Evolutionary conservation across 1,140 invertebrate genomes (phyloP), one percentile per base, ranked within the genome.

Genomic region (Drosophila fuyamai): DNA sequence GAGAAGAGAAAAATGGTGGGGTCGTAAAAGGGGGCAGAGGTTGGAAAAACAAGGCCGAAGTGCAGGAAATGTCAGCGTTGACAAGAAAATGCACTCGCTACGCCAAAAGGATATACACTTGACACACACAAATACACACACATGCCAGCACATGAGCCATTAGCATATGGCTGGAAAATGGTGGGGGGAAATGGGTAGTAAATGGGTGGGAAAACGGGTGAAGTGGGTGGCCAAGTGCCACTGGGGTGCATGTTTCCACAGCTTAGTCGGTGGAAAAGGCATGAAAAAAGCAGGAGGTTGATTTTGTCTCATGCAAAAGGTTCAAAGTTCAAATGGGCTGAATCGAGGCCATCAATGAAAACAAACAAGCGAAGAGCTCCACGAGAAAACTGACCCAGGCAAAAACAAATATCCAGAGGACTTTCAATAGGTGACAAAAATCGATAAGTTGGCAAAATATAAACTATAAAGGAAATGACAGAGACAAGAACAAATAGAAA

Each of bases 31-130:
- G 36, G 4, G 13, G 32, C 4, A 12, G 16, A 40, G 40, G 56
- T 56, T 48, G 47, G 40, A 55, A 68, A 74, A 76, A 43, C 66
- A 83, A 79, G 79, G 83, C 79, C 75, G 68, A 88, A 82, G 83
- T 86, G 82, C 83, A 82, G 82, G 76, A 88, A 88, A 88, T 88
- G 83, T 86, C 83, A 88, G 79, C 79, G 83, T 73, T 86, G 82
- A 86, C 82, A 86, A 86, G 83, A 86, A 86, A 88, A 88, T 86
- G 83, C 84, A 88, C 83, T 86, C 72, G 79, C 79, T 79, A 70
- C 65, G 71, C 66, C 76, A 65, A 82, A 88, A 88, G 83, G 76
- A 86, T 79, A 88, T 76, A 82, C 82, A 86, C 83, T 82, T 88
- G 75, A 79, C 79, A 81, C 74, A 85, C 44, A 66, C 65, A 57